Evolutionary conservation across 2,888 invertebrate genomes (phyloP).

Genomic region (Toxonevra muliebris): DNA sequence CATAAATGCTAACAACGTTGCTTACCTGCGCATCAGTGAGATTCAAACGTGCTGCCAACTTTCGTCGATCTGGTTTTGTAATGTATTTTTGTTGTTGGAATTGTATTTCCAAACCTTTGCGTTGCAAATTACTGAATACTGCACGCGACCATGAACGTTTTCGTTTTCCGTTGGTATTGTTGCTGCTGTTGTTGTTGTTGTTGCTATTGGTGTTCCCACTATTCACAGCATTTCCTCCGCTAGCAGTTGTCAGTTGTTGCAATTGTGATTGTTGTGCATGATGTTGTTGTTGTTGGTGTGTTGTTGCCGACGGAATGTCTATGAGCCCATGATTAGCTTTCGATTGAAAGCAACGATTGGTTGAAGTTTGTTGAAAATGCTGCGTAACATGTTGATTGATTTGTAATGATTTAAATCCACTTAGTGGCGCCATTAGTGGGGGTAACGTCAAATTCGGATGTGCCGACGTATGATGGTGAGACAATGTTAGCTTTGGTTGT

Average conservation of each 20-base stretch:
- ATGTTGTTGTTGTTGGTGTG: slow-evolving; percentile 17
- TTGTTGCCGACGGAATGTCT: slow-evolving; percentile 46
- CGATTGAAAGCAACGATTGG: slow-evolving; percentile 45
- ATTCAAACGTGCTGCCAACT: slow-evolving; percentile 89
- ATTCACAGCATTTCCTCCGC: slow-evolving; percentile 16
- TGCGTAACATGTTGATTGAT: slow-evolving; percentile 43
- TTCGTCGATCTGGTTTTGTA: slow-evolving; percentile 91
- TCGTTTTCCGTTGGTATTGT: slow-evolving; percentile 68
- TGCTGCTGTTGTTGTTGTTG: slow-evolving; percentile 21
- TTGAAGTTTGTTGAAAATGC: slow-evolving; percentile 43
- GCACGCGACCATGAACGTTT: slow-evolving; percentile 96
- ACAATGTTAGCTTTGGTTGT: slow-evolving; percentile 35
- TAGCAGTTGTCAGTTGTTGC: slow-evolving; percentile 1
- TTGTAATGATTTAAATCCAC: slow-evolving; percentile 55
- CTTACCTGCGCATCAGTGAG: slow-evolving; percentile 91
- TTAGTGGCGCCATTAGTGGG: slow-evolving; percentile 53
- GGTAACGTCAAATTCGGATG: slow-evolving; percentile 44
- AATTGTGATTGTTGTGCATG: slow-evolving; percentile 12
- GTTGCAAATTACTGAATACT: slow-evolving; percentile 91
- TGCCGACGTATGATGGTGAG: slow-evolving; percentile 33
- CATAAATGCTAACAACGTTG: no score
- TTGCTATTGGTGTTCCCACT: slow-evolving; percentile 29
- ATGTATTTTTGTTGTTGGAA: slow-evolving; percentile 96
- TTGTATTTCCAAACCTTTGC: slow-evolving; percentile 91
- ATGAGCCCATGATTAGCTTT: slow-evolving; percentile 47